These are phyloP conservation scores for Oncorhynchus mykiss DNA, from an alignment of 2,113 vertebrate species.

Conservation along the genomic window DNA sequence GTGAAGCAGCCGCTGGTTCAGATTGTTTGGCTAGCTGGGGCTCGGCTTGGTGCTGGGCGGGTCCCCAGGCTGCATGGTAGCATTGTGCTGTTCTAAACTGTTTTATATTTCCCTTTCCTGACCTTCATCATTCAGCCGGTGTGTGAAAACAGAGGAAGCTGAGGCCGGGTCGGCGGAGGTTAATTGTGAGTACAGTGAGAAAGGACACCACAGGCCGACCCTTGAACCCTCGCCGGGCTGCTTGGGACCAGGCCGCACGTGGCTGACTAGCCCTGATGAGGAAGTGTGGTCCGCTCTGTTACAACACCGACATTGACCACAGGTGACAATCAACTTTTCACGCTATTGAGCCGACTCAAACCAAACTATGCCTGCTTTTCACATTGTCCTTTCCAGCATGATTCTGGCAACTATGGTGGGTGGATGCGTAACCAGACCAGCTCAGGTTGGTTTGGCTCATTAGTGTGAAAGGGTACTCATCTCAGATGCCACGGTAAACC, in stretches of 20 bases:
- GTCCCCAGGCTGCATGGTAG: slow-evolving; percentile 26
- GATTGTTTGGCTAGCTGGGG: slow-evolving; percentile 37
- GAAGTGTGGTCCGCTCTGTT: too few relatives aligned
- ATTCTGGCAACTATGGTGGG: too few relatives aligned
- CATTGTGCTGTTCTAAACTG: slow-evolving; percentile 59
- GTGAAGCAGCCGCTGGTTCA: background rate
- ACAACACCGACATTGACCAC: too few relatives aligned
- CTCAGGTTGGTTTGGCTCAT: too few relatives aligned
- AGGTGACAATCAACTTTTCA: too few relatives aligned
- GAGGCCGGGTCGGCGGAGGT: slow-evolving; percentile 75
- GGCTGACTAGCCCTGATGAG: slow-evolving; percentile 42
- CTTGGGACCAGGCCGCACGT: slow-evolving; percentile 77
- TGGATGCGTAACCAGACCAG: too few relatives aligned
- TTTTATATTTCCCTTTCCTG: slow-evolving; percentile 80
- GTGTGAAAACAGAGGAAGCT: slow-evolving; percentile 85
- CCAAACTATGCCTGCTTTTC: too few relatives aligned
- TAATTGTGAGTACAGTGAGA: slow-evolving; percentile 86
- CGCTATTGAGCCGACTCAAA: too few relatives aligned
- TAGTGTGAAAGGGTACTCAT: too few relatives aligned
- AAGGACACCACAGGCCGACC: slow-evolving; percentile 76
- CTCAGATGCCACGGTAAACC: too few relatives aligned
- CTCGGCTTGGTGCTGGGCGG: background rate
- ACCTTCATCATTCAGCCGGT: slow-evolving; percentile 65
- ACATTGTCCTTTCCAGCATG: too few relatives aligned
- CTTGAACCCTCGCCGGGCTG: slow-evolving; percentile 64